These are phyloP conservation scores for Bombylius major DNA, from an alignment of 2,888 invertebrate genomes.

Conservation along the genomic window DNA sequence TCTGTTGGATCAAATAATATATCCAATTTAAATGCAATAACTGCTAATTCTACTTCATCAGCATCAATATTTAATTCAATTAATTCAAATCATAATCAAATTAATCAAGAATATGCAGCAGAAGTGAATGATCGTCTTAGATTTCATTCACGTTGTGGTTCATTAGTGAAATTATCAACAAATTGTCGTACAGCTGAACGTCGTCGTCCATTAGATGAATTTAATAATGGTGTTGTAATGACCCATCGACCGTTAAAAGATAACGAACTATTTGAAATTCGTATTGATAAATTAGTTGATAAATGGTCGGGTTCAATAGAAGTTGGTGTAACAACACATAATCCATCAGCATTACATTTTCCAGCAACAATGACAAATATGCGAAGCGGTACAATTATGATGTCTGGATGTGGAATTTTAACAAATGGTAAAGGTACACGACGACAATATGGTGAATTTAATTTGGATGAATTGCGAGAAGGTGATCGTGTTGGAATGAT, in stretches of 20 bases:
- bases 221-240: slow-evolving; percentile 94
- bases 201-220: slow-evolving; percentile 79
- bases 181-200: slow-evolving; percentile 78
- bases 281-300: slow-evolving; percentile 83
- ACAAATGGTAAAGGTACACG: slow-evolving; percentile 90
- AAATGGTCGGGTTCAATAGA: slow-evolving; percentile 68
- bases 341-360: slow-evolving; percentile 77
- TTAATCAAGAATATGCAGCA: slow-evolving; percentile 22
- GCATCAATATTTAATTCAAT: not conserved
- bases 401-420: slow-evolving; percentile 95
- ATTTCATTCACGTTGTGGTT: slow-evolving; percentile 82
- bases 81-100: not conserved
- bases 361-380: slow-evolving; percentile 97
- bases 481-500: slow-evolving; percentile 90
- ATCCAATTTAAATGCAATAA: not conserved
- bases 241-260: slow-evolving; percentile 77
- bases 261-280: slow-evolving; percentile 87
- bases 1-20: slow-evolving; percentile 3
- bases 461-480: slow-evolving; percentile 83
- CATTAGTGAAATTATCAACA: slow-evolving; percentile 71
- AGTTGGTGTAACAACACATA: slow-evolving; percentile 88
- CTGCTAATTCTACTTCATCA: not conserved
- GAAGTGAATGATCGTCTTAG: slow-evolving; percentile 50
- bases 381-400: slow-evolving; percentile 84
- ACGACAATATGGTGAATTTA: slow-evolving; percentile 84